Percentiles rank a stretch among this genome's conserved stretches.
Conservation (phyloP, 2,113 vertebrate genomes). For the Aix galericulata region DNA sequence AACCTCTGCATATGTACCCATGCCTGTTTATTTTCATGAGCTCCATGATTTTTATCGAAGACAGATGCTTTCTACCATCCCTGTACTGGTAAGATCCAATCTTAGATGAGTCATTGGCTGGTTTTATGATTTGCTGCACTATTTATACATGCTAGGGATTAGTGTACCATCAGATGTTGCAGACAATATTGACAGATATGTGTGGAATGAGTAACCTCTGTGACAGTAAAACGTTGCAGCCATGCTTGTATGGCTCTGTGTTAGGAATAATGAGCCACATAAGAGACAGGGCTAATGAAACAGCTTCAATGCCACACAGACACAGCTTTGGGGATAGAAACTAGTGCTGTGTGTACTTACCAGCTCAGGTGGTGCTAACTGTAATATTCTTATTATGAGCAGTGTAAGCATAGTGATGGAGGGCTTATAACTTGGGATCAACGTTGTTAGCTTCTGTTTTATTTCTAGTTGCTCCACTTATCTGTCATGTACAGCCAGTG, state of each 20-base stretch:
- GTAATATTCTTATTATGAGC: background rate
- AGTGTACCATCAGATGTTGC: background rate
- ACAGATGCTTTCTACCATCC: background rate
- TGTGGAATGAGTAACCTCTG: background rate
- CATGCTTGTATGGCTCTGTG: background rate
- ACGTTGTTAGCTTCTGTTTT: background rate
- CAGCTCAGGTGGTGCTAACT: background rate
- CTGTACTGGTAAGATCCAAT: background rate
- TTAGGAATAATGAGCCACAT: background rate
- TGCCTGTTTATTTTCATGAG: background rate
- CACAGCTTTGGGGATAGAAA: background rate
- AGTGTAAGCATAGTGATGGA: background rate
- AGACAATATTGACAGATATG: background rate
- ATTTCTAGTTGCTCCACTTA: background rate
- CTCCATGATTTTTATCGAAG: background rate
- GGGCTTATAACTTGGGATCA: background rate
- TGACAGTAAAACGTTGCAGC: background rate
- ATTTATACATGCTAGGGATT: background rate
- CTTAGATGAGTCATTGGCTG: background rate
- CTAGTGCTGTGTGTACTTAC: background rate
- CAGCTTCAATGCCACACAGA: background rate
- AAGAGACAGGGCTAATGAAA: background rate
- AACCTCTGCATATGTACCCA: background rate
- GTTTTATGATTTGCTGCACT: background rate
- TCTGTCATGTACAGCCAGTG: accelerated